Base-by-base conservation (phyloP, 2,888 invertebrate genomes). In the Campoletis raptor region DNA sequence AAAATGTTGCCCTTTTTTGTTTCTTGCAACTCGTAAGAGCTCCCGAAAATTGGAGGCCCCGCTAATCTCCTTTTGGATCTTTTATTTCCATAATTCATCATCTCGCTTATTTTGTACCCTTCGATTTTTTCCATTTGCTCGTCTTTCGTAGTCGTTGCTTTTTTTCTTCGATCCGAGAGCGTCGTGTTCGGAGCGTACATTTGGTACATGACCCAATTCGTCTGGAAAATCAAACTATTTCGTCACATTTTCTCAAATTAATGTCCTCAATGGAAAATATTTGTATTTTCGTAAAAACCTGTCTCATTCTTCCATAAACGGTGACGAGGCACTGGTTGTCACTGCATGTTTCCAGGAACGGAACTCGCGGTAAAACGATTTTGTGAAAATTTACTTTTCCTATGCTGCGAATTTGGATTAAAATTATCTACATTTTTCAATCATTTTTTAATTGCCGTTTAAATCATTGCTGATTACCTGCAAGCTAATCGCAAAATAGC, bases 401-500 rank as follows among this genome's bases (percentile, higher is more conserved):
- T 79, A 91, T 91, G 77, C 89, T 90, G 81, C 54, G 48, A 81
- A 66, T 21, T 21, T 37, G 3, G 15, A 67, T 24, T 24, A 8
- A 66, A 8, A 24, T 6, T 2, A 30, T 42, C 42, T 45, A 40
- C n/a, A 37, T 54, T 70, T 18, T 15, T 9, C 45, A 10, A 24
- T 0, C 24, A 0, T 15, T 4, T 10, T 42, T 40, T 10, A 45
- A 69, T 12, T 40, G 15, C 48, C 30, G 0, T 2, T 61, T 24
- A 15, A 30, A 24, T n/a, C 10, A 12, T 4, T 37, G n/a, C 9
- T 7, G 24, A n/a, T 12, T 79, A 86, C 86, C 84, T 89, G 89
- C 92, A 92, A 24, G 88, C 86, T n/a, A 92, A 81, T 83, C 86
- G 90, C 2, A 88, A 64, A 57, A 92, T 85, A 2, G 90, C 91